These are phyloP conservation scores for Oasisia sp. DNA, from an alignment of 2,888 invertebrate genomes.

Conservation along the genomic window DNA sequence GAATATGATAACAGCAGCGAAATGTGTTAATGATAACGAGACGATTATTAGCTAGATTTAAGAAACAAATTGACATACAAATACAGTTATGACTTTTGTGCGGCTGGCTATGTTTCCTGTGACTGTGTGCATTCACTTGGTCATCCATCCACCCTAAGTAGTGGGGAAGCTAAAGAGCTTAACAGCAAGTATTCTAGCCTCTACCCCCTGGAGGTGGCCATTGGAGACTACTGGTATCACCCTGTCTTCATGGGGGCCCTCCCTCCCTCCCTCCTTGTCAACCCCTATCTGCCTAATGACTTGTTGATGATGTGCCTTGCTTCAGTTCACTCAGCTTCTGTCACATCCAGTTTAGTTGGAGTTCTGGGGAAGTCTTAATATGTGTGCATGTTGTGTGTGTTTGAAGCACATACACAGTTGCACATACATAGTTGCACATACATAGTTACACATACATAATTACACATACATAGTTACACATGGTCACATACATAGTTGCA, in stretches of 20 bases:
- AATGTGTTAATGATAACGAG: not conserved
- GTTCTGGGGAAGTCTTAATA: not conserved
- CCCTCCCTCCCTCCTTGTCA: not conserved
- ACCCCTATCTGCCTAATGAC: conserved; percentile 9
- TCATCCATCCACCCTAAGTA: conserved; percentile 1
- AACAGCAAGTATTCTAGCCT: not conserved
- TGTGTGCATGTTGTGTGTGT: not conserved
- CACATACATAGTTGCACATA: not conserved
- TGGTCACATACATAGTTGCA: no score
- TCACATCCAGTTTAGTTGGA: not conserved
- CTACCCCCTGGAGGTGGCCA: not conserved
- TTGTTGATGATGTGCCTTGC: not conserved
- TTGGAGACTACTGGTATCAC: conserved; percentile 13
- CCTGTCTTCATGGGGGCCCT: not conserved
- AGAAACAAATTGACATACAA: not conserved
- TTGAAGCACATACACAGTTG: not conserved
- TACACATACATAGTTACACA: no score
- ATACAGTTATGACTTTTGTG: not conserved
- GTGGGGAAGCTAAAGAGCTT: not conserved
- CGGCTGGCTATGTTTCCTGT: no score
- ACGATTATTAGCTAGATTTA: not conserved
- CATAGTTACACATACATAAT: no score
- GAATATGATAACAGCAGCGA: not conserved
- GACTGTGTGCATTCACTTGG: not conserved
- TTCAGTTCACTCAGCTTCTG: not conserved